Base-by-base conservation (phyloP, 2,888 invertebrate genomes). In the Acleris literana region DNA sequence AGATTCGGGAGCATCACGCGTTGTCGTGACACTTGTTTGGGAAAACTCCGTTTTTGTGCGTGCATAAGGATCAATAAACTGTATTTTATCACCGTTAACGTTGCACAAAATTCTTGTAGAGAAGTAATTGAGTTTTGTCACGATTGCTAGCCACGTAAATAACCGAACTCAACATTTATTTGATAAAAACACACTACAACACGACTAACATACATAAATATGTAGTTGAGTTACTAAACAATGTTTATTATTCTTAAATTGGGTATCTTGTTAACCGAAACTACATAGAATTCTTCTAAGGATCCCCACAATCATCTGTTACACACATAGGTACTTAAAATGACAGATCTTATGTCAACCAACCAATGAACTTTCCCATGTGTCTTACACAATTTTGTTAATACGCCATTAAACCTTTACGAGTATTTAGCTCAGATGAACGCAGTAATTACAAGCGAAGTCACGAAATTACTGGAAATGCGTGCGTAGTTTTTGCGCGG, bases 401-500 rank as follows among this genome's bases (percentile, higher is more conserved):
- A 61, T 57, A 33, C 56, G 46, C 52, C 52, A 18, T 61, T 57
- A 62, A 56, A 62, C 46, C 52, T 66, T 62, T 62, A 60, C 61
- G 66, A 61, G 51, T 69, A 74, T 72, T 75, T 71, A 70, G 75
- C 71, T 72, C 70, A 51, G 56, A 78, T 79, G 77, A 77, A 82
- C 75, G 69, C 69, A 74, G 76, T 82, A 84, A 88, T 86, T 85
- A 83, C 76, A 74, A 74, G 78, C 69, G 74, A 73, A 76, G 80
- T 83, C 83, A 84, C 82, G 80, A 85, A 88, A 86, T 83, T 77
- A 73, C 76, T 81, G 79, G 81, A 80, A 86, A 80, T 76, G 78
- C 72, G 71, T 65, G 76, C 74, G 79, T 77, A 75, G 77, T 87
- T 88, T 88, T 87, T 89, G 85, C 80, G 69, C 72, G 69, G 70